Percentiles rank a stretch among this genome's conserved stretches.
Conservation (phyloP, 2,113 vertebrate species). For the Siphamia tubifer region DNA sequence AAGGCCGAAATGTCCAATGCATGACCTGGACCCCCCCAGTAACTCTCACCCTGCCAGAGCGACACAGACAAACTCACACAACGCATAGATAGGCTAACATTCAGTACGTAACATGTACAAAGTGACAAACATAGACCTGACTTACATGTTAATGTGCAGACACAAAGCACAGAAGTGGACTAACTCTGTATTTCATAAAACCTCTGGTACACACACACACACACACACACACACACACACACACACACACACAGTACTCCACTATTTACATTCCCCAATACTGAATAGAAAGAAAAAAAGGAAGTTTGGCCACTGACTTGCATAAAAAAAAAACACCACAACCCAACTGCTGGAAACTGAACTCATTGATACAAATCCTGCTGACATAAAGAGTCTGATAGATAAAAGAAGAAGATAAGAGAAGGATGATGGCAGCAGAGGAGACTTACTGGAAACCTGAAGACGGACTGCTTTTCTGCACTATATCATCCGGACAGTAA, state of each 20-base stretch:
- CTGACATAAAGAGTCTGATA: not conserved
- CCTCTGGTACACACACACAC: not conserved
- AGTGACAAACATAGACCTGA: conserved; percentile 12
- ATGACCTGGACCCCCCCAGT: conserved; percentile 64
- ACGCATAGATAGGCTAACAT: not conserved
- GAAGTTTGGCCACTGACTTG: not conserved
- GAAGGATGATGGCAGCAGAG: not conserved
- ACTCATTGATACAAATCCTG: conserved; percentile 2
- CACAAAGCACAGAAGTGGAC: conserved; percentile 15
- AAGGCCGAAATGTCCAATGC: conserved; percentile 96
- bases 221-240: not conserved
- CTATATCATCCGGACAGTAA: conserved; percentile 52
- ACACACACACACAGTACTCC: not conserved
- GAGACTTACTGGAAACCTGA: conserved; percentile 21
- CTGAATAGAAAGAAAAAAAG: not conserved
- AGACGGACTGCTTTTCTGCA: conserved; percentile 55
- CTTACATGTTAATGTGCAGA: conserved; percentile 16
- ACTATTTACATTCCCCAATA: not conserved
- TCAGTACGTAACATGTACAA: too few relatives aligned
- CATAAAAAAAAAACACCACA: not conserved
- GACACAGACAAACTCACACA: not conserved
- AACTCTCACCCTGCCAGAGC: not conserved
- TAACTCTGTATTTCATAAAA: not conserved
- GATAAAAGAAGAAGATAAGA: not conserved
- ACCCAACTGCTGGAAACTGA: not conserved